Percentiles rank a stretch among this genome's conserved stretches.
These are phyloP conservation scores for Ips typographus DNA, from an alignment of 1,140 invertebrate genomes.

Conservation along the genomic window DNA sequence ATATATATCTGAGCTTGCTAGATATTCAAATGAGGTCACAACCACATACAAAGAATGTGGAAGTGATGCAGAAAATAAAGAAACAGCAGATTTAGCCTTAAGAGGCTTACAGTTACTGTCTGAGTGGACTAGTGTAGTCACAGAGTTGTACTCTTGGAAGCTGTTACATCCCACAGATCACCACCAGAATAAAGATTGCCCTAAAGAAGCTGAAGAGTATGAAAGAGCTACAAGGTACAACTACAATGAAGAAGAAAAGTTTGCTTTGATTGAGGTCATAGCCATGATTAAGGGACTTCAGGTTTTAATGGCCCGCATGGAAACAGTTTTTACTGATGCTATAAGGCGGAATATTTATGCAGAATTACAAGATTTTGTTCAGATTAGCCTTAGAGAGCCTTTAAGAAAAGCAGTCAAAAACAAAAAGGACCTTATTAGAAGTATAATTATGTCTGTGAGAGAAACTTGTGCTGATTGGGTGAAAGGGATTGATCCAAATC, in stretches of 20 bases:
- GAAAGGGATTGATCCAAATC: slow-evolving; percentile 85
- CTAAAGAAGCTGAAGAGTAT: slow-evolving; percentile 97
- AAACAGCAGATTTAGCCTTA: slow-evolving; percentile 89
- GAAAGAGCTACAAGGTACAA: slow-evolving; percentile 98
- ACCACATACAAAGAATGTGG: slow-evolving; percentile 92
- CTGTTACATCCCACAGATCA: slow-evolving; percentile 97
- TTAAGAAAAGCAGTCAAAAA: slow-evolving; percentile 96
- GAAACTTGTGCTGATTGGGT: slow-evolving; percentile 98
- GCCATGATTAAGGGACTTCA: slow-evolving; percentile 99
- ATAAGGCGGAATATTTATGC: slow-evolving; percentile 94
- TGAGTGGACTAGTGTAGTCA: slow-evolving; percentile 96
- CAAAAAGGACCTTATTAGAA: slow-evolving; percentile 94
- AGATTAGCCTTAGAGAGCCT: slow-evolving; percentile 86
- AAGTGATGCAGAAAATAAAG: slow-evolving; percentile 90
- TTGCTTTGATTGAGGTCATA: slow-evolving; percentile 97
- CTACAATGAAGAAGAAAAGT: slow-evolving; percentile 97
- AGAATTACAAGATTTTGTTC: slow-evolving; percentile 97
- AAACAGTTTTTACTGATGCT: slow-evolving; percentile 96
- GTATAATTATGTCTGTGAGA: slow-evolving; percentile 91
- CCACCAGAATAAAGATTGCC: slow-evolving; percentile 94
- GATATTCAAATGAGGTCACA: slow-evolving; percentile 93
- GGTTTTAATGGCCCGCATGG: slow-evolving; percentile 95
- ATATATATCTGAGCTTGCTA: slow-evolving; percentile 94
- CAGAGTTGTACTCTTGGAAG: slow-evolving; percentile 98
- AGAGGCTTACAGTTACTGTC: slow-evolving; percentile 91